Evolutionary conservation across 2,797 vertebrate genomes (phyloP).

Genomic region (Aphelocoma californica): DNA sequence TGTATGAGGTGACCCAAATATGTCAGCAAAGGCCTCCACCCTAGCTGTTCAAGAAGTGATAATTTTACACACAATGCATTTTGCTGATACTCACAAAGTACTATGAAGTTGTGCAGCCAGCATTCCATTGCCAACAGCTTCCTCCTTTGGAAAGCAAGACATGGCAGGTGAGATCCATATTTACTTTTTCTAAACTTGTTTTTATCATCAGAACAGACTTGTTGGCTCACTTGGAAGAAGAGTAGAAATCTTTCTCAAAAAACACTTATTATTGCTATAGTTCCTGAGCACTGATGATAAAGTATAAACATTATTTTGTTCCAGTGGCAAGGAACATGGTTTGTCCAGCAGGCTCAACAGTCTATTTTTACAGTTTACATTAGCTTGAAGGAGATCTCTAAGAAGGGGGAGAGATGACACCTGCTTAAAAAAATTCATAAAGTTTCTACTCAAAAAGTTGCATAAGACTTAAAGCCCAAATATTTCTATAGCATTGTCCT

Average conservation of each 20-base stretch:
- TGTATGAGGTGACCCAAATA: slow-evolving; percentile 17
- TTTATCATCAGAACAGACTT: background rate
- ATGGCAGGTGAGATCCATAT: background rate
- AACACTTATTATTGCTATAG: background rate
- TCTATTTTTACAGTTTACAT: background rate
- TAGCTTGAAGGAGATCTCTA: background rate
- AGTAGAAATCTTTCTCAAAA: background rate
- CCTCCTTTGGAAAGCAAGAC: background rate
- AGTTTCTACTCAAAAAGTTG: background rate
- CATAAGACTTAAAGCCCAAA: background rate
- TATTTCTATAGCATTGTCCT: background rate
- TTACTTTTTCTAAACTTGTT: background rate
- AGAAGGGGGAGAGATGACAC: background rate
- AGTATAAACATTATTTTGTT: background rate
- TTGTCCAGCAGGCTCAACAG: background rate
- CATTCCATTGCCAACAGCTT: background rate
- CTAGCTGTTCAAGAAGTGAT: background rate
- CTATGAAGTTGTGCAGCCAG: background rate
- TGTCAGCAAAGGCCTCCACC: background rate
- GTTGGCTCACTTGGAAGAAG: background rate
- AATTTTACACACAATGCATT: background rate
- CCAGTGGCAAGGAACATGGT: background rate
- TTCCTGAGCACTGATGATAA: background rate
- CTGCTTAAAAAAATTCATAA: background rate
- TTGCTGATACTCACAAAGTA: background rate